Evolutionary conservation across 2,797 vertebrate species (phyloP).

Genomic region (Kryptopterus vitreolus): DNA sequence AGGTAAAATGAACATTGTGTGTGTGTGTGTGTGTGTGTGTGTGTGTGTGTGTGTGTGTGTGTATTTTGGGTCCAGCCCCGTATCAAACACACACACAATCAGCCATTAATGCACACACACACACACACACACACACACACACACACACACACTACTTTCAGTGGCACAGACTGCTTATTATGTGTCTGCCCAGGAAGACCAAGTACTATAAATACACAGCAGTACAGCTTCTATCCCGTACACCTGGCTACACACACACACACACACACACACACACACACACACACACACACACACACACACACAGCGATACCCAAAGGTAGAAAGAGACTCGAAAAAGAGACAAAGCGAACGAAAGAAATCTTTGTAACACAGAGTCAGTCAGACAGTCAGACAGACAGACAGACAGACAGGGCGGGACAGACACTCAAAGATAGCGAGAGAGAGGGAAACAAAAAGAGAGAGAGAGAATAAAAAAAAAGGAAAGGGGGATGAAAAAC

Average conservation of each 20-base stretch:
- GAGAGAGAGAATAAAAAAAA: too few relatives aligned
- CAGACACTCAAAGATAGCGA: too few relatives aligned
- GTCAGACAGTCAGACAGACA: too few relatives aligned
- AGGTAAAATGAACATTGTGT: conserved; percentile 1
- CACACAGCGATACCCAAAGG: background rate
- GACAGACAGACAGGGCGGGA: too few relatives aligned
- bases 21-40: too few relatives aligned
- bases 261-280: conserved; percentile 2
- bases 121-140: conserved; percentile 8
- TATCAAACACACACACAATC: conserved; percentile 8
- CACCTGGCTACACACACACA: conserved; percentile 32
- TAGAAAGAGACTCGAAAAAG: background rate
- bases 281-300: background rate
- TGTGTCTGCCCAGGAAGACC: conserved; percentile 36
- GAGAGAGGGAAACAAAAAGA: too few relatives aligned
- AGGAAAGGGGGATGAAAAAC: background rate
- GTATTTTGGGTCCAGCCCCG: too few relatives aligned
- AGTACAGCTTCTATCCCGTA: conserved; percentile 50
- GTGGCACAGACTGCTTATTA: conserved; percentile 46
- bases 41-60: too few relatives aligned
- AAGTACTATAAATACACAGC: conserved; percentile 53
- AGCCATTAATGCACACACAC: conserved; percentile 4
- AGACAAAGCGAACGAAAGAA: background rate
- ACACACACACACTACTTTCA: background rate
- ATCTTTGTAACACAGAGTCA: too few relatives aligned